Percentiles rank a stretch among this genome's conserved stretches.
These are phyloP conservation scores for Caenorhabditis doughertyi DNA, from an alignment of 2,888 invertebrate genomes.

Conservation along the genomic window DNA sequence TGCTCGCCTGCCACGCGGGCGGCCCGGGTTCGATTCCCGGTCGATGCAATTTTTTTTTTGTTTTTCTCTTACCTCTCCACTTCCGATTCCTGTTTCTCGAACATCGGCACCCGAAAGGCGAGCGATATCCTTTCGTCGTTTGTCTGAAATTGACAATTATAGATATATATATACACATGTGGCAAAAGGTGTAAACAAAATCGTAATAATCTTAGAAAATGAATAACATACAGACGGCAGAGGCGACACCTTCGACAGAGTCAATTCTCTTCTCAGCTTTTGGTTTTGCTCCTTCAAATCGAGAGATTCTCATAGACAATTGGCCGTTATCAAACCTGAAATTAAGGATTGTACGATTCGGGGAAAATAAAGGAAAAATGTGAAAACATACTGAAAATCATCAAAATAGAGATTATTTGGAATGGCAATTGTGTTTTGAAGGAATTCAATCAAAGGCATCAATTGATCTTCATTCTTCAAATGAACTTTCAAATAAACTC, in stretches of 20 bases:
- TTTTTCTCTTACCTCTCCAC: constrained; percentile 72
- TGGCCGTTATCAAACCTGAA: constrained; percentile 73
- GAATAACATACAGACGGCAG: constrained; percentile 81
- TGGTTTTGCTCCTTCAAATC: constrained; percentile 69
- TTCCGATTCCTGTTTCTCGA: constrained; percentile 82
- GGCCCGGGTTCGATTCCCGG: constrained; percentile 80
- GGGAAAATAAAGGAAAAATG: not conserved
- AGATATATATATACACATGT: not conserved
- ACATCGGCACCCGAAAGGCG: constrained; percentile 80
- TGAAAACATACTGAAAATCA: constrained; percentile 76
- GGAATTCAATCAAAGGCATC: constrained; percentile 78
- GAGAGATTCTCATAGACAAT: constrained; percentile 79
- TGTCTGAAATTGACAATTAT: constrained; percentile 73
- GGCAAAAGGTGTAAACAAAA: constrained; percentile 22
- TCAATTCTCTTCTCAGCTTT: constrained; percentile 76
- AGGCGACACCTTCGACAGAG: constrained; percentile 80
- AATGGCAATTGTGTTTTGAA: constrained; percentile 79
- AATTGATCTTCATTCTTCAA: constrained; percentile 77
- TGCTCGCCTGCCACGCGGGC: constrained; percentile 80
- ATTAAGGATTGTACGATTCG: constrained; percentile 13
- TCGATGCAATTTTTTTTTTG: constrained; percentile 70
- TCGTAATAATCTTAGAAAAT: constrained; percentile 5
- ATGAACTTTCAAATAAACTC: constrained; percentile 80
- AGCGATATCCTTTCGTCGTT: constrained; percentile 81
- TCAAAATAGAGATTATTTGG: constrained; percentile 82